These are phyloP conservation scores for Sesia bembeciformis DNA, from an alignment of 2,888 invertebrate genomes.

Conservation along the genomic window DNA sequence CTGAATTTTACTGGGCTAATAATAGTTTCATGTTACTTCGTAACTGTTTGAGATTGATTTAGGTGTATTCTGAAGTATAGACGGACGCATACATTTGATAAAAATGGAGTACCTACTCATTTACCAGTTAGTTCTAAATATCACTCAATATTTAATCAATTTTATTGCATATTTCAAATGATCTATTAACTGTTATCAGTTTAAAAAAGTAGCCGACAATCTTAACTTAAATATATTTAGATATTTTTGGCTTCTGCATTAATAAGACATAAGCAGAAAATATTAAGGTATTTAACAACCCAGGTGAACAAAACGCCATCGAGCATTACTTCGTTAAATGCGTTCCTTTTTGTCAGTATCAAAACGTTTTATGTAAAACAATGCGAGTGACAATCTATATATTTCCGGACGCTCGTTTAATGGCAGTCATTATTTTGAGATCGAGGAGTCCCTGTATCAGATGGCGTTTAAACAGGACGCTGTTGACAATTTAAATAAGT, in stretches of 20 bases:
- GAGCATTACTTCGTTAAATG: neutral
- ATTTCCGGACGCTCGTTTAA: conserved; percentile 39
- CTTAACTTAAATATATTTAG: no score
- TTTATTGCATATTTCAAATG: no score
- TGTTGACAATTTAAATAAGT: conserved; percentile 33
- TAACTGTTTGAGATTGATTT: no score
- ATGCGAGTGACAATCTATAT: conserved; percentile 23
- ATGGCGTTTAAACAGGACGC: conserved; percentile 25
- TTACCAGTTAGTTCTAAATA: no score
- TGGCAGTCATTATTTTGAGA: conserved; percentile 41
- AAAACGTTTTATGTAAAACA: conserved; percentile 4
- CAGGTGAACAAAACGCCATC: no score
- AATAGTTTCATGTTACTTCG: neutral
- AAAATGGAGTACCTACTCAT: no score
- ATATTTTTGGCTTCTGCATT: neutral
- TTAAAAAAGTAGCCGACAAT: no score
- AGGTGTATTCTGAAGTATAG: no score
- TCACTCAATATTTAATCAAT: no score
- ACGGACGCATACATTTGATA: no score
- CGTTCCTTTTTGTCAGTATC: neutral
- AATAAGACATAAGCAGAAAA: neutral
- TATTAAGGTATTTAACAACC: neutral
- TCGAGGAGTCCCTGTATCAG: conserved; percentile 23
- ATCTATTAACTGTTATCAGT: no score
- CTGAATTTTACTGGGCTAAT: neutral